Base-by-base conservation (phyloP, 1,140 invertebrate species). In the Drosophila neocordata region DNA sequence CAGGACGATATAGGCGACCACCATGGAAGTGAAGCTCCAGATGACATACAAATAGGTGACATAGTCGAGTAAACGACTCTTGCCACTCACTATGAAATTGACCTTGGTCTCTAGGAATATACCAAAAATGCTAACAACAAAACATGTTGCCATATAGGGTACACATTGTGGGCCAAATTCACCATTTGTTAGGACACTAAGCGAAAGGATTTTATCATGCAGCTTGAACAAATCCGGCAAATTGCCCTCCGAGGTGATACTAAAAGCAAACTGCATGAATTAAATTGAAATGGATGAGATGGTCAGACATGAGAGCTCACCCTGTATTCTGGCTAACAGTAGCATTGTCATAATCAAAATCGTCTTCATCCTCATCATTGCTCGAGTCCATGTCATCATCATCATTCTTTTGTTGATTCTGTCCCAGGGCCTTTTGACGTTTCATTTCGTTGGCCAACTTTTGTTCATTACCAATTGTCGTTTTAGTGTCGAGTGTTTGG, bases 61-160 rank as follows among this genome's bases (percentile, higher is more conserved):
- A 57, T 90, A 90, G 22, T 91, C 87, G 31, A 91, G 53, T 20
- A 87, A 22, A 0, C 31, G 61, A 13, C 75, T 91, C 53, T 90
- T 81, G 44, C 90, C 88, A 18, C 82, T 69, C 9, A 89, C 80
- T 24, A 85, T 75, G 53, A 92, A 91, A 38, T 89, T 90, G 13
- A 92, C 91, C 55, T 92, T 92, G 7, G 90, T 92, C 37, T 87
- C 83, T 5, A 92, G 73, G 38, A 92, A 92, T 9, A 92, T 91
- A 4, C 85, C 91, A 64, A 92, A 92, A 55, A 92, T 83, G 52
- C 75, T 82, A 27, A 91, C 74, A 31, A 92, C 81, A 64, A 92
- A 92, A 55, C 89, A 89, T 24, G 80, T 89, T 2, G 91, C 89
- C 80, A 92, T 91, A 65, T 90, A 92, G 56, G 80, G 80, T 8